Conservation (phyloP, 2,113 vertebrate genomes). For the Gavialis gangeticus region DNA sequence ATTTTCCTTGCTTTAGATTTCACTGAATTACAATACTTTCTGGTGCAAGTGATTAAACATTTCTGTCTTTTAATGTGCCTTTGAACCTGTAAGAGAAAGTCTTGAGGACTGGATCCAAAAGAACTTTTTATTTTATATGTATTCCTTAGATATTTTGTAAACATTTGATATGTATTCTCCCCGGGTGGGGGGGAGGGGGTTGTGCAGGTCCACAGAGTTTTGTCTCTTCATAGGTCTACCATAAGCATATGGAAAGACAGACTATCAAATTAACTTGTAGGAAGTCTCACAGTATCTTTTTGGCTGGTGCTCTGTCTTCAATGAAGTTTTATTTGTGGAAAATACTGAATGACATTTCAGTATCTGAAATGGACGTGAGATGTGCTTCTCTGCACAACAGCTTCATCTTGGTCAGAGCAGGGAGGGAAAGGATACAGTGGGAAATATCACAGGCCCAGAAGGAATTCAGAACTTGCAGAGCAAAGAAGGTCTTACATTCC, state of each 20-base stretch:
- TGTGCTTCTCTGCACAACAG: neutral
- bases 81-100: neutral
- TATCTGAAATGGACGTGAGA: neutral
- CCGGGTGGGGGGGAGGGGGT: too few relatives aligned
- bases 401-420: neutral
- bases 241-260: neutral
- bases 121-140: neutral
- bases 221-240: neutral
- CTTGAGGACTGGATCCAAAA: neutral
- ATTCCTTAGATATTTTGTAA: too few relatives aligned
- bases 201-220: neutral
- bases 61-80: neutral
- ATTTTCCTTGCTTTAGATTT: neutral
- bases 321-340: neutral
- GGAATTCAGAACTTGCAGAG: neutral
- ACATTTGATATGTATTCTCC: too few relatives aligned
- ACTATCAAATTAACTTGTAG: neutral
- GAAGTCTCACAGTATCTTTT: neutral
- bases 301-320: neutral
- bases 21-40: too few relatives aligned
- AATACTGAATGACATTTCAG: too few relatives aligned
- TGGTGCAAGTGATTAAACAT: neutral
- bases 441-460: neutral
- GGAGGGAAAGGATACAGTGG: neutral
- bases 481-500: neutral